Evolutionary conservation across 1,140 invertebrate species (phyloP).

Genomic region (Sitodiplosis mosellana): DNA sequence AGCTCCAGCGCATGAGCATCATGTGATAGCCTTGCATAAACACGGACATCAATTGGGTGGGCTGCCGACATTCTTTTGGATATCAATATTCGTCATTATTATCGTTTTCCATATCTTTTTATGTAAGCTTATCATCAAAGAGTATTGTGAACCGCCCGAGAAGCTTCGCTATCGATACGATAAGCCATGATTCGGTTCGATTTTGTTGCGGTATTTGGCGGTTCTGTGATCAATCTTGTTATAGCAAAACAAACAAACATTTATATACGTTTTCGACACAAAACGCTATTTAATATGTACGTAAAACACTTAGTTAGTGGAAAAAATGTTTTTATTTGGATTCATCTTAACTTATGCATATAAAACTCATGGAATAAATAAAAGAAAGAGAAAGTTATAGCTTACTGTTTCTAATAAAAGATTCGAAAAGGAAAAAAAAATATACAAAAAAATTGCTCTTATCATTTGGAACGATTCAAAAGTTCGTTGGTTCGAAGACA

Average conservation of each 20-base stretch:
- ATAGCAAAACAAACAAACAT: no score
- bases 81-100: conserved; percentile 74
- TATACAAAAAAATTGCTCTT: not conserved
- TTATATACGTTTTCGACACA: no score
- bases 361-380: no score
- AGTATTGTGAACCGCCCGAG: conserved; percentile 58
- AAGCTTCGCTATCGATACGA: conserved; percentile 42
- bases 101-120: conserved; percentile 88
- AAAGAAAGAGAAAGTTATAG: conserved; percentile 8
- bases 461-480: not conserved
- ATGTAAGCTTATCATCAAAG: conserved; percentile 82
- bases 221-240: no score
- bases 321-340: no score
- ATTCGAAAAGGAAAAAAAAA: not conserved
- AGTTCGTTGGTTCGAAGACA: not conserved
- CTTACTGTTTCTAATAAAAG: no score
- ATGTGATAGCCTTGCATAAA: conserved; percentile 78
- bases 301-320: no score
- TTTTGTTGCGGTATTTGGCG: not conserved
- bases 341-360: no score
- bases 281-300: no score
- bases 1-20: conserved; percentile 85
- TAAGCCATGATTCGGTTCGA: conserved; percentile 30
- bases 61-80: conserved; percentile 83
- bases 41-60: conserved; percentile 82